phyloP scores from a whole-genome alignment of 35 echinoderm and acorn worm species.

The Heliocidaris tuberculata region DNA sequence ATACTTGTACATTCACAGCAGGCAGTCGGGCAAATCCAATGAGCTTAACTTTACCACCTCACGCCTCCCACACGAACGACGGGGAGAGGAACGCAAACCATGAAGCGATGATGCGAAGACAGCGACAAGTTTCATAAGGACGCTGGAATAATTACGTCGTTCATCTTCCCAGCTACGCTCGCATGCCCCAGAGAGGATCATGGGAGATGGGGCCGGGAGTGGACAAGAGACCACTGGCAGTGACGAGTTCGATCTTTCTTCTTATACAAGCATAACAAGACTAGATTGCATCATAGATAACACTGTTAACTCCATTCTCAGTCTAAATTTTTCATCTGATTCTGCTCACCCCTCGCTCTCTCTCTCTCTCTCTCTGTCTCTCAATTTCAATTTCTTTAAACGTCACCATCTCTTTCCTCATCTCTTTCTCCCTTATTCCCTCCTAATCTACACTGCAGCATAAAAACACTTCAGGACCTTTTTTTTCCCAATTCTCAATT shows the following conservation, averaged over 20 bases:
- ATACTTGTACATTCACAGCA: neutral
- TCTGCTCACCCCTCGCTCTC: neutral
- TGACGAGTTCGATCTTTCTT: neutral
- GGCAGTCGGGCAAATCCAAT: neutral
- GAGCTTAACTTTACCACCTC: neutral
- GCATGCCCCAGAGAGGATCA: neutral
- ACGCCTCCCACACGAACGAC: neutral
- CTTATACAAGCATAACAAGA: neutral
- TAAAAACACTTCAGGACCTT: too few relatives aligned
- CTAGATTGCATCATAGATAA: neutral
- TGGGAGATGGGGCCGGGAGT: neutral
- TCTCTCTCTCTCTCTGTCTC: neutral
- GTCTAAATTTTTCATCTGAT: neutral
- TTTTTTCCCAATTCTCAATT: too few relatives aligned
- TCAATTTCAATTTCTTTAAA: neutral
- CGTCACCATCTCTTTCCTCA: neutral
- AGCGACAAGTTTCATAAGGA: constrained; percentile 1
- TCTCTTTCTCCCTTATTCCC: neutral
- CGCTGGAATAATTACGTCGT: constrained; percentile 1
- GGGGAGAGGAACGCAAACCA: neutral
- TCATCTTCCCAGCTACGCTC: neutral
- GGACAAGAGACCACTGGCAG: neutral
- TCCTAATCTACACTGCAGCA: too few relatives aligned
- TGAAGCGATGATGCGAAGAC: neutral
- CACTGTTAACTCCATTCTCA: neutral